Percentiles rank a stretch among this genome's conserved stretches.
These are phyloP conservation scores for Hylia prasina DNA, from an alignment of 2,113 vertebrate genomes.

Conservation along the genomic window DNA sequence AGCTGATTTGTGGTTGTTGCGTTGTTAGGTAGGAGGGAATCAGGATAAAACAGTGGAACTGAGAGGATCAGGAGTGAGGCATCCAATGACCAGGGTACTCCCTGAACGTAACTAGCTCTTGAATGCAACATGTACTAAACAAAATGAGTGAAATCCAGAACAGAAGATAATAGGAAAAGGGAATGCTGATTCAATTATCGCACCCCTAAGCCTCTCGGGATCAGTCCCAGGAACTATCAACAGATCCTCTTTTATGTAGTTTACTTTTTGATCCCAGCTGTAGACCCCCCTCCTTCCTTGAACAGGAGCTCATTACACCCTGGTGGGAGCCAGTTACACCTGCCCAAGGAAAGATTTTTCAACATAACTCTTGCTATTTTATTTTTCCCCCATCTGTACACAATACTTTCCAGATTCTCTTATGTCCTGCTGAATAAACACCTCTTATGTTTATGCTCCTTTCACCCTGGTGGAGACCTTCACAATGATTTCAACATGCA, in stretches of 20 bases:
- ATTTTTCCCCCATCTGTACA: not conserved
- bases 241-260: not conserved
- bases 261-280: not conserved
- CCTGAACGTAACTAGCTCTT: not conserved
- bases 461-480: not conserved
- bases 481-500: not conserved
- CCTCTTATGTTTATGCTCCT: not conserved
- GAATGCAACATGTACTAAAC: accelerated
- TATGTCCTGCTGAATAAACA: not conserved
- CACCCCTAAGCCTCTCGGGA: not conserved
- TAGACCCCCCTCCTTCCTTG: not conserved
- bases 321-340: not conserved
- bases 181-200: not conserved
- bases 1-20: not conserved
- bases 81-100: not conserved
- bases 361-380: not conserved
- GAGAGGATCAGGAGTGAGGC: not conserved
- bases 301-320: not conserved
- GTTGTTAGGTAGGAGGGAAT: not conserved
- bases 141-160: not conserved
- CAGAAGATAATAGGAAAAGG: not conserved
- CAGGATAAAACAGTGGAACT: not conserved
- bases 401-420: not conserved
- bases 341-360: not conserved
- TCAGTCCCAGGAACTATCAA: not conserved